A percentile compares a stretch with the other conserved stretches of the same genome.
Conservation (phyloP, 2,888 invertebrate genomes). For the Heliconius charithonia region DNA sequence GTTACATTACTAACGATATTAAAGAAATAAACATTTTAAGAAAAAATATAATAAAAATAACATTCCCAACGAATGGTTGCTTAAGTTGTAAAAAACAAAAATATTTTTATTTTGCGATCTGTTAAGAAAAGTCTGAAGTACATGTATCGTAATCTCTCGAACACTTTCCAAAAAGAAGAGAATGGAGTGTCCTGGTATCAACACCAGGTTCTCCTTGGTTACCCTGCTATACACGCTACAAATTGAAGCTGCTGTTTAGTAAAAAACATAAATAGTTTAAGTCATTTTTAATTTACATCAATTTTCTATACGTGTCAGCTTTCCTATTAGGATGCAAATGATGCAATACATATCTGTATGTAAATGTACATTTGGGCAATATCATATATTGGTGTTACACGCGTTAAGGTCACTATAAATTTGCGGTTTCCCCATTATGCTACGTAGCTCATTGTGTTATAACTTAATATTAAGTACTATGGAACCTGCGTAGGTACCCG, state of each 20-base stretch:
- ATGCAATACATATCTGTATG: constrained; percentile 39
- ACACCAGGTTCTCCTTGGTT: too few species aligned
- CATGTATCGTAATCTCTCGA: too few species aligned
- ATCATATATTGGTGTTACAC: constrained; percentile 34
- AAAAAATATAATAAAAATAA: too few species aligned
- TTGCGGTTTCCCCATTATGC: constrained; percentile 26
- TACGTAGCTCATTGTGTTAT: constrained; percentile 9
- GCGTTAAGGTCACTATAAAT: constrained; percentile 32
- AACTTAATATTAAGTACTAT: neutral
- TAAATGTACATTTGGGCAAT: constrained; percentile 40
- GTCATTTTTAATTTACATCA: constrained; percentile 8
- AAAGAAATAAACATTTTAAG: too few species aligned
- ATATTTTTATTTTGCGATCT: too few species aligned
- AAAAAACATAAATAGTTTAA: too few species aligned
- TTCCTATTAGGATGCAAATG: constrained; percentile 39
- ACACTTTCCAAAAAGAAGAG: neutral
- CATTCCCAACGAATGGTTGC: too few species aligned
- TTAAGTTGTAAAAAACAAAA: too few species aligned
- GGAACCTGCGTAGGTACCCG: neutral
- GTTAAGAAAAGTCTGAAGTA: too few species aligned
- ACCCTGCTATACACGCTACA: too few species aligned
- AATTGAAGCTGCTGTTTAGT: too few species aligned
- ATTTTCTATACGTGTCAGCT: constrained; percentile 32
- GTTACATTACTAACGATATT: too few species aligned
- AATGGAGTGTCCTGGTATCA: neutral